Percentiles rank a stretch among this genome's conserved stretches.
These are phyloP conservation scores for Fregetta grallaria DNA, from an alignment of 2,113 vertebrate species.

Conservation along the genomic window DNA sequence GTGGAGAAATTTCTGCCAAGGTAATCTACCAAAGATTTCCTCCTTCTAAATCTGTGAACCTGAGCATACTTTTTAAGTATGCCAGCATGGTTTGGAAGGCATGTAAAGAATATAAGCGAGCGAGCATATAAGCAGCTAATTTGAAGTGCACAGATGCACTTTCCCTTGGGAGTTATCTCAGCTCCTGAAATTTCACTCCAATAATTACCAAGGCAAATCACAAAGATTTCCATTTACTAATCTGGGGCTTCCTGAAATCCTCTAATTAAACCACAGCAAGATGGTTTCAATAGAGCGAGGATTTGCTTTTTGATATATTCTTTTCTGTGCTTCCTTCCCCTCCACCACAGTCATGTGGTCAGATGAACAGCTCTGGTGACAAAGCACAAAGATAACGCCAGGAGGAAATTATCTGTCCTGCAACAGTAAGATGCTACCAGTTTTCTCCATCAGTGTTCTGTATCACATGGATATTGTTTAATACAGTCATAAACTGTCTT, in stretches of 20 bases:
- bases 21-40: not conserved
- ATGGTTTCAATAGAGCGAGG: not conserved
- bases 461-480: not conserved
- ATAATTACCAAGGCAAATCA: slow-evolving; percentile 57
- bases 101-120: slow-evolving; percentile 40
- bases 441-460: not conserved
- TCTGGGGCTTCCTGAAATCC: slow-evolving; percentile 36
- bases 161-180: slow-evolving; percentile 18
- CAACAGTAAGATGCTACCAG: not conserved
- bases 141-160: slow-evolving; percentile 22
- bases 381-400: not conserved
- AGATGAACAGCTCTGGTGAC: not conserved
- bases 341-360: not conserved
- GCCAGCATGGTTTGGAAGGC: slow-evolving; percentile 19
- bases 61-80: slow-evolving; percentile 19
- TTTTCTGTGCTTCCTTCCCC: not conserved
- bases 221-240: slow-evolving; percentile 51
- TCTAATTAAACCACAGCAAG: slow-evolving; percentile 16
- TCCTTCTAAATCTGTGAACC: slow-evolving; percentile 19
- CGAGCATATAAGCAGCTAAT: slow-evolving; percentile 53
- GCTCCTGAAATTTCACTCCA: slow-evolving; percentile 40
- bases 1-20: not conserved
- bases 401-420: not conserved
- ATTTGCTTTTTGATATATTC: not conserved
- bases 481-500: not conserved